phyloP scores from a whole-genome alignment of 2,113 vertebrate genomes.

The Chinchilla lanigera region DNA sequence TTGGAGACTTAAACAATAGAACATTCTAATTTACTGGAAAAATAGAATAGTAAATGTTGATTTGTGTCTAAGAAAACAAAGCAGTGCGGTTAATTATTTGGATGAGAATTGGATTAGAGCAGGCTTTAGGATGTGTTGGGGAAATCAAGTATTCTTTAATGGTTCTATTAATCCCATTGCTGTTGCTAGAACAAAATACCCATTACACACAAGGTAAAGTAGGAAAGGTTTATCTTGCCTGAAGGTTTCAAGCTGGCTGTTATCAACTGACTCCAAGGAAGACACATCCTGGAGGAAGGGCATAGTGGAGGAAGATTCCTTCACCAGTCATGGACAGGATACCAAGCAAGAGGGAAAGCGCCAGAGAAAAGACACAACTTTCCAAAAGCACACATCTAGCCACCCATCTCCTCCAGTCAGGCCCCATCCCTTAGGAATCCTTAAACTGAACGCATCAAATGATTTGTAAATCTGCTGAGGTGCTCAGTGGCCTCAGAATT shows the following conservation, averaged over 20 bases:
- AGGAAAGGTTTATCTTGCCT: background rate
- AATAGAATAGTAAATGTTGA: background rate
- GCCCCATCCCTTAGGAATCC: background rate
- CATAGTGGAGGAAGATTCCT: background rate
- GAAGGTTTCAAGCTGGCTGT: background rate
- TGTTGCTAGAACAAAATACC: background rate
- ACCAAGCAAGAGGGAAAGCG: background rate
- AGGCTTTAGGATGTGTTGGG: background rate
- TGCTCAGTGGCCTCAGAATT: background rate
- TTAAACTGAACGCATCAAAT: background rate
- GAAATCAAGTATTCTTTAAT: background rate
- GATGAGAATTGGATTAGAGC: background rate
- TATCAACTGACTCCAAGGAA: background rate
- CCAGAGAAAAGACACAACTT: background rate
- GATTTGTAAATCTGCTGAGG: background rate
- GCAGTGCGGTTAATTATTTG: background rate
- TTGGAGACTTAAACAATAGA: background rate
- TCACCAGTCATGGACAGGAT: background rate
- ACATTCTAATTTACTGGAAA: background rate
- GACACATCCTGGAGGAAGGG: background rate
- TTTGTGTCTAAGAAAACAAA: background rate
- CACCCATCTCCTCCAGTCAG: no score
- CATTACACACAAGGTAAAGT: background rate
- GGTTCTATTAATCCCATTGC: background rate
- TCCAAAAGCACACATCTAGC: no score